Percentiles rank a stretch among this genome's conserved stretches.
phyloP scores from a whole-genome alignment of 2,113 vertebrate species.

The Neolamprologus variostigma region DNA sequence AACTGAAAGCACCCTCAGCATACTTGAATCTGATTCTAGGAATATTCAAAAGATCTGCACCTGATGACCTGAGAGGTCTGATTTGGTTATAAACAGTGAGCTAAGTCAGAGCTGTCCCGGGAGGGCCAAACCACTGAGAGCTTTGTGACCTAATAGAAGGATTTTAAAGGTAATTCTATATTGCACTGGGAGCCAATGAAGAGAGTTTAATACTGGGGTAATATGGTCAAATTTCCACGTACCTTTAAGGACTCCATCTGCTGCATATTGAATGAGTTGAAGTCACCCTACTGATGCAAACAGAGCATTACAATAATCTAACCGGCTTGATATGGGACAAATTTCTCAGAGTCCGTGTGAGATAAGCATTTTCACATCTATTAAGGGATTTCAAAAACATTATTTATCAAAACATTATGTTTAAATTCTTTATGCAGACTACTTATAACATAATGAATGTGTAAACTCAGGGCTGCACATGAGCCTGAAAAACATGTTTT shows the following conservation, averaged over 20 bases:
- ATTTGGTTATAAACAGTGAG: neutral
- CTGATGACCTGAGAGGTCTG: neutral
- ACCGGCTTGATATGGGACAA: neutral
- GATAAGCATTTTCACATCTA: neutral
- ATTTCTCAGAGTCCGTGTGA: neutral
- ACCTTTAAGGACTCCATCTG: neutral
- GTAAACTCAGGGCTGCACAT: neutral
- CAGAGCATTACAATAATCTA: neutral
- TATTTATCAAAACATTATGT: neutral
- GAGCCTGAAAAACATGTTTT: fast-evolving
- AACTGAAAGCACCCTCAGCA: neutral
- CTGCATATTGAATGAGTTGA: neutral
- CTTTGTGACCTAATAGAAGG: neutral
- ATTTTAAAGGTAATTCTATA: neutral
- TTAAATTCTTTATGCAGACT: neutral
- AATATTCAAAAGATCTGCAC: neutral
- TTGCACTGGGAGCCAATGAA: neutral
- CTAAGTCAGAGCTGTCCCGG: neutral
- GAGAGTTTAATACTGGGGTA: neutral
- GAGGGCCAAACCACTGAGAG: neutral
- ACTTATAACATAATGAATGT: neutral
- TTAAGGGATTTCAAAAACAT: neutral
- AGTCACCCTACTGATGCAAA: neutral
- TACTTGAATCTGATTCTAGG: neutral
- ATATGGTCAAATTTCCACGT: neutral